Conservation (phyloP, 2,113 vertebrate genomes). For the Thomomys bottae region DNA sequence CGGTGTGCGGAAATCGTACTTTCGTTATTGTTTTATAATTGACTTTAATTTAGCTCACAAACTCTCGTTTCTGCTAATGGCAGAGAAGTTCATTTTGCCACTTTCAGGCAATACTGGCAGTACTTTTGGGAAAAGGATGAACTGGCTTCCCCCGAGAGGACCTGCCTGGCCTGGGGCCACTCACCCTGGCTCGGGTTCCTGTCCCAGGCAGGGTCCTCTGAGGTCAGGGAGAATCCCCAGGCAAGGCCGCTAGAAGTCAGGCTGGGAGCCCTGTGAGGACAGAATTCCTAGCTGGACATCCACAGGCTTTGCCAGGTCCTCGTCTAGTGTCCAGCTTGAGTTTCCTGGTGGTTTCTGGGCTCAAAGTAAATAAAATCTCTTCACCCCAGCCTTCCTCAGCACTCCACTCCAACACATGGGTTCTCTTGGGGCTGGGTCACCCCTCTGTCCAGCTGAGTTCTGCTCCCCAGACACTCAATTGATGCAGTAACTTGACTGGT, state of each 20-base stretch:
- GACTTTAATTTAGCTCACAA: constrained; percentile 67
- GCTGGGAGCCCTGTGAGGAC: too few relatives aligned
- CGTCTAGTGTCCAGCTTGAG: background rate
- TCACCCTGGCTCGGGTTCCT: too few relatives aligned
- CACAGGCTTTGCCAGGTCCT: background rate
- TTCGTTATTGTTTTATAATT: constrained; percentile 75
- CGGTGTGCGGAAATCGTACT: constrained; percentile 41
- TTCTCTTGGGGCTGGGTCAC: background rate
- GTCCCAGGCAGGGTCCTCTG: too few relatives aligned
- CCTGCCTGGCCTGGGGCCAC: too few relatives aligned
- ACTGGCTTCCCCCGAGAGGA: background rate
- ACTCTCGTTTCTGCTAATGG: constrained; percentile 12
- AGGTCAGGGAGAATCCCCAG: too few relatives aligned
- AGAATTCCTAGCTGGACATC: background rate
- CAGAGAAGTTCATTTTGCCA: constrained; percentile 45
- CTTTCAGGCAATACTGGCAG: background rate
- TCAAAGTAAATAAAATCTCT: background rate
- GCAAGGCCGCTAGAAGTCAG: too few relatives aligned
- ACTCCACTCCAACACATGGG: background rate
- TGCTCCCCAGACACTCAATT: background rate
- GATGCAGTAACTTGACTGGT: background rate
- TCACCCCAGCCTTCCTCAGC: background rate
- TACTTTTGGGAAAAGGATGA: background rate
- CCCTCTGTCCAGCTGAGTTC: background rate
- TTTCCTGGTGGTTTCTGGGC: background rate